phyloP scores from a whole-genome alignment of 2,888 invertebrate species.

The Scelioninae gen. 1 region DNA sequence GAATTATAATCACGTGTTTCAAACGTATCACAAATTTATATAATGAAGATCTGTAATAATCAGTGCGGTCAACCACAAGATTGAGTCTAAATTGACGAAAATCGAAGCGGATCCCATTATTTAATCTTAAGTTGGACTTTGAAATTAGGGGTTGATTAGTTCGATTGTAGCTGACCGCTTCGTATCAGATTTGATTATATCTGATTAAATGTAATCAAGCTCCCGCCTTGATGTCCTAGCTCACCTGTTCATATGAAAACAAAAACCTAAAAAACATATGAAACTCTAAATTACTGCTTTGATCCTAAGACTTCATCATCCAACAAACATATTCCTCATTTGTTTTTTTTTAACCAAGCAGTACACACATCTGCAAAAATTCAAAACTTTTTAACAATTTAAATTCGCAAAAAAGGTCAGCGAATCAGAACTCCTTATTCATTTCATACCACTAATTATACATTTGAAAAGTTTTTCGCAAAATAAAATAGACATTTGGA shows the following conservation, averaged over 20 bases:
- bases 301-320: no score
- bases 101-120: slow-evolving; percentile 24
- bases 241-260: slow-evolving; percentile 14
- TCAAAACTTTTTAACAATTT: no score
- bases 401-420: no score
- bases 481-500: no score
- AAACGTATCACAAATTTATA: slow-evolving; percentile 4
- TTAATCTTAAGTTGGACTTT: slow-evolving; percentile 24
- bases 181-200: slow-evolving; percentile 32
- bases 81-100: slow-evolving; percentile 16
- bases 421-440: no score
- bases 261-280: background rate
- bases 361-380: no score
- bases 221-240: slow-evolving; percentile 1
- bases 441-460: no score
- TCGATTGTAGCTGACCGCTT: slow-evolving; percentile 9
- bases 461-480: no score
- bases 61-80: background rate
- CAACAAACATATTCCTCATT: no score
- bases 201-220: slow-evolving; percentile 43
- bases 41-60: slow-evolving; percentile 4
- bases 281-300: no score
- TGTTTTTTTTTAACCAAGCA: no score
- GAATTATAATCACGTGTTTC: no score
- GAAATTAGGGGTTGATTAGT: slow-evolving; percentile 31